Conservation (phyloP, 2,797 vertebrate genomes). For the Nyctalus aviator region DNA sequence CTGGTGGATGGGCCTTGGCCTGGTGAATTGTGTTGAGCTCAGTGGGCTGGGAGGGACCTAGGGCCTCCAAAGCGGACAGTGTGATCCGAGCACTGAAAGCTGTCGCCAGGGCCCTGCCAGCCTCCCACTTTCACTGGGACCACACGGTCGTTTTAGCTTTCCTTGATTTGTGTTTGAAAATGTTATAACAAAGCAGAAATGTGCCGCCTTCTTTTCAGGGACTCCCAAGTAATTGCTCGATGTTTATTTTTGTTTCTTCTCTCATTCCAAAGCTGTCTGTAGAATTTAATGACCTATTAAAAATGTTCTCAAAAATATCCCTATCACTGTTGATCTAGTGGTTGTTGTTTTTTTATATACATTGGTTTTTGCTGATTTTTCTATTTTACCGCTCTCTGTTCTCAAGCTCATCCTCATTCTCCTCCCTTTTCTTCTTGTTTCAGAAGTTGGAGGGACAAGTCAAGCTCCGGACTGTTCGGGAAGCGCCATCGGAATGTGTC, state of each 20-base stretch:
- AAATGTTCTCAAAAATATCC: neutral
- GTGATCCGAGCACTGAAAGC: neutral
- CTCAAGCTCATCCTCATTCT: constrained; percentile 25
- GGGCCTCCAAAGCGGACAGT: neutral
- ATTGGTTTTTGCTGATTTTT: constrained; percentile 20
- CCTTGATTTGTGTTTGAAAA: neutral
- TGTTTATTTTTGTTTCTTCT: constrained; percentile 25
- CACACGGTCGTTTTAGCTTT: neutral
- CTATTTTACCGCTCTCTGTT: neutral
- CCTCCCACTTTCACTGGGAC: neutral
- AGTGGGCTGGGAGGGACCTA: rapidly evolving
- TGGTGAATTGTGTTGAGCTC: neutral
- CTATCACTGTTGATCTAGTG: neutral
- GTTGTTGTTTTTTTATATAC: too few species aligned
- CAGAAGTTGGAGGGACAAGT: constrained; percentile 92
- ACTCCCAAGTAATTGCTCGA: neutral
- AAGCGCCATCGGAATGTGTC: constrained; percentile 91
- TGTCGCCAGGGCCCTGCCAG: neutral
- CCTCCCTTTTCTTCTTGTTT: neutral
- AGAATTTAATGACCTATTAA: neutral
- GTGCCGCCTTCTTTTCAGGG: neutral
- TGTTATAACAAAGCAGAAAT: neutral
- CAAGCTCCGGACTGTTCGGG: constrained; percentile 90
- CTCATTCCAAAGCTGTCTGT: neutral
- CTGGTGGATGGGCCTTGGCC: neutral